Conservation (phyloP, 2,113 vertebrate species). For the Hydrolagus affinis region DNA sequence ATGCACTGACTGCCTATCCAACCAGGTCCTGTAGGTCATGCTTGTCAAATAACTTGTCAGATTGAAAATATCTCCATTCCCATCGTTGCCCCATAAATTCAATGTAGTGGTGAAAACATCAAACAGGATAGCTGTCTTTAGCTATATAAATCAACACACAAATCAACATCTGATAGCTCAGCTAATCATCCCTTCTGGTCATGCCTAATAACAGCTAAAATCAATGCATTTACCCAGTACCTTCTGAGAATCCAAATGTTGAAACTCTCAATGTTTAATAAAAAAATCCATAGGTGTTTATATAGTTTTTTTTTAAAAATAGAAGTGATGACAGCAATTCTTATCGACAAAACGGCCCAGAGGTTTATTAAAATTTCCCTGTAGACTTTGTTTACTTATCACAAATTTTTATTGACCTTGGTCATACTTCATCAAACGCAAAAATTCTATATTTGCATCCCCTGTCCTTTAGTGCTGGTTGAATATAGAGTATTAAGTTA, state of each 20-base stretch:
- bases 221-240: not conserved
- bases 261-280: not conserved
- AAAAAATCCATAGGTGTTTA: too few relatives aligned
- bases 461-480: too few relatives aligned
- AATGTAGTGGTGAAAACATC: not conserved
- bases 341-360: not conserved
- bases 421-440: not conserved
- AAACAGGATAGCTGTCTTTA: not conserved
- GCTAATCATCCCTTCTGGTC: not conserved
- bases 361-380: not conserved
- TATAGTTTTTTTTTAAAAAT: not conserved
- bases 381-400: too few relatives aligned
- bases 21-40: not conserved
- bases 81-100: not conserved
- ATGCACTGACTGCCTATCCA: not conserved
- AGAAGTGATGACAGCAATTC: not conserved
- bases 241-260: not conserved
- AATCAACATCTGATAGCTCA: not conserved
- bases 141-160: not conserved
- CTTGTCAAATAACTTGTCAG: not conserved
- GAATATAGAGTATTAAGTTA: too few relatives aligned
- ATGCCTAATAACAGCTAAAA: not conserved
- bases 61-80: not conserved
- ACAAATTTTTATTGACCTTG: not conserved
- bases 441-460: not conserved